phyloP scores from a whole-genome alignment of 2,888 invertebrate genomes.

The Sesia bembeciformis region DNA sequence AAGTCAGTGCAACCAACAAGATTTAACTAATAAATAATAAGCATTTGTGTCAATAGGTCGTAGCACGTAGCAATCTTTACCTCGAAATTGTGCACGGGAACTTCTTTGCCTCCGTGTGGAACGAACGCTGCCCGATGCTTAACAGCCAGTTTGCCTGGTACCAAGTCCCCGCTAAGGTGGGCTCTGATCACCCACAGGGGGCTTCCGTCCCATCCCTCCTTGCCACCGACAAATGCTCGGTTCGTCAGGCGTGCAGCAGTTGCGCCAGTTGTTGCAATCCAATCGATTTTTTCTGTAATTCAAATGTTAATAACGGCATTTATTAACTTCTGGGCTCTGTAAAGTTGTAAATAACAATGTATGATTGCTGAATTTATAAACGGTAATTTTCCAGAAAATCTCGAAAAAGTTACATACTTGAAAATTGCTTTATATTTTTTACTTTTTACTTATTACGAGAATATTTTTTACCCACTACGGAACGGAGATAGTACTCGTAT shows the following conservation, averaged over 20 bases:
- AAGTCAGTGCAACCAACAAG: too few relatives aligned
- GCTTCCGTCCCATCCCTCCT: constrained; percentile 59
- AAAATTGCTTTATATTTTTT: too few relatives aligned
- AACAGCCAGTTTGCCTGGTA: constrained; percentile 58
- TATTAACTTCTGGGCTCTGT: not conserved
- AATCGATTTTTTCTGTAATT: constrained; percentile 33
- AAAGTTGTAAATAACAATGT: not conserved
- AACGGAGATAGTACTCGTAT: too few relatives aligned
- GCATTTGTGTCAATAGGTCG: too few relatives aligned
- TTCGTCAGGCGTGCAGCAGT: constrained; percentile 30
- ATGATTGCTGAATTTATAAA: not conserved
- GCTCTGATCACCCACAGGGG: constrained; percentile 61
- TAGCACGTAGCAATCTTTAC: constrained; percentile 20
- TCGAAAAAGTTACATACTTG: too few relatives aligned
- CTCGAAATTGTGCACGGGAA: constrained; percentile 62
- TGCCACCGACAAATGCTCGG: constrained; percentile 50
- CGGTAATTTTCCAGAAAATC: not conserved
- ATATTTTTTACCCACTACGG: too few relatives aligned
- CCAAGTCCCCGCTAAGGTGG: constrained; percentile 47
- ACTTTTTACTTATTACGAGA: too few relatives aligned
- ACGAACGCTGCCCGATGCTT: constrained; percentile 51
- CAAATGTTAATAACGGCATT: not conserved
- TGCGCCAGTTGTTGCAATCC: constrained; percentile 40
- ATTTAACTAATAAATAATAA: too few relatives aligned
- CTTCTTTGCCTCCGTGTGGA: constrained; percentile 45